Conservation (phyloP, 2,113 vertebrate species). For the Burhinus bistriatus region DNA sequence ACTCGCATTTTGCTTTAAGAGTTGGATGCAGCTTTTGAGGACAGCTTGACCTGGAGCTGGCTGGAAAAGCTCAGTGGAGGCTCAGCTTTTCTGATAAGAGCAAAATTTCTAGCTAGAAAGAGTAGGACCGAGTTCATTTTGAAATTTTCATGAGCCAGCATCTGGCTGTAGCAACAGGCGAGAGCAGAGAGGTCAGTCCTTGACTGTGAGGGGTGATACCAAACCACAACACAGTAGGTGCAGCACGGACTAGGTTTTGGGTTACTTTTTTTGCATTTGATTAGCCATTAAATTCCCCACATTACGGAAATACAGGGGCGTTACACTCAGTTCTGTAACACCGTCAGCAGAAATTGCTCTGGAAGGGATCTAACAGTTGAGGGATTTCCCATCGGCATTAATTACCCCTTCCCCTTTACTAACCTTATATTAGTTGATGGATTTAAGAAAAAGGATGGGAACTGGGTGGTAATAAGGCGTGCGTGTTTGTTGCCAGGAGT, state of each 20-base stretch:
- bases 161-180: not conserved
- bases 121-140: fast-evolving
- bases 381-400: not conserved
- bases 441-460: not conserved
- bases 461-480: not conserved
- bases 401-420: not conserved
- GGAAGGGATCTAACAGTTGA: not conserved
- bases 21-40: not conserved
- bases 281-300: not conserved
- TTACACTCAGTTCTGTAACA: not conserved
- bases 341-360: not conserved
- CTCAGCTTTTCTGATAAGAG: not conserved
- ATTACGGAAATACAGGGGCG: not conserved
- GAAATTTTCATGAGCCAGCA: not conserved
- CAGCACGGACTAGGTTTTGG: not conserved
- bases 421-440: not conserved
- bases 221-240: fast-evolving
- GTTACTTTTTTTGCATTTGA: not conserved
- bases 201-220: not conserved
- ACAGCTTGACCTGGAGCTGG: not conserved
- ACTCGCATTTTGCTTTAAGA: not conserved
- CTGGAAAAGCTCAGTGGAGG: not conserved
- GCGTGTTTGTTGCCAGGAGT: not conserved
- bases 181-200: not conserved
- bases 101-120: not conserved